These are phyloP conservation scores for Zosterops pallidus DNA, from an alignment of 2,113 vertebrate species.

Conservation along the genomic window DNA sequence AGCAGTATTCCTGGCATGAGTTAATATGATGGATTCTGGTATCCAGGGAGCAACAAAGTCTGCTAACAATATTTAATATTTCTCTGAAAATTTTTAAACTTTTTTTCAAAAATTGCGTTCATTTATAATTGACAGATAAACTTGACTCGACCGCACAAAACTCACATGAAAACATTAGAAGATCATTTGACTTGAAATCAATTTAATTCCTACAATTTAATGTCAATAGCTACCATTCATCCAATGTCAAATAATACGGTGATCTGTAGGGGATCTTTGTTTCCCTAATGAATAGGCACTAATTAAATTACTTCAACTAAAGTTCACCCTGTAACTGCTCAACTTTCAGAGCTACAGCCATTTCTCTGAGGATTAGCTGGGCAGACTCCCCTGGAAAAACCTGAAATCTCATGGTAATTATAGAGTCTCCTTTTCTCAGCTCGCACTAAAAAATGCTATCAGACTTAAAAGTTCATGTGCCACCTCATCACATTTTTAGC, in stretches of 20 bases:
- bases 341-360: neutral
- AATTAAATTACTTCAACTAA: neutral
- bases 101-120: neutral
- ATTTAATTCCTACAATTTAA: neutral
- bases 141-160: neutral
- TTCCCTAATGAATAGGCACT: neutral
- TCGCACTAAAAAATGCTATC: neutral
- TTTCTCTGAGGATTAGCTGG: neutral
- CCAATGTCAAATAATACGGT: neutral
- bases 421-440: neutral
- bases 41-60: neutral
- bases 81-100: neutral
- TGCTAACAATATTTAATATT: neutral
- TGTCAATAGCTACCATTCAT: neutral
- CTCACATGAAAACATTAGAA: neutral
- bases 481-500: neutral
- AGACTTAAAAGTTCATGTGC: neutral
- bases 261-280: neutral
- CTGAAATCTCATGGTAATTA: neutral
- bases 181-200: neutral
- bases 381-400: neutral
- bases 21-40: neutral
- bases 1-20: neutral
- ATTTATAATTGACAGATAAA: neutral
- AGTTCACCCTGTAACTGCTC: neutral